Conservation (phyloP, 2,888 invertebrate species). For the Melanostoma mellinum region DNA sequence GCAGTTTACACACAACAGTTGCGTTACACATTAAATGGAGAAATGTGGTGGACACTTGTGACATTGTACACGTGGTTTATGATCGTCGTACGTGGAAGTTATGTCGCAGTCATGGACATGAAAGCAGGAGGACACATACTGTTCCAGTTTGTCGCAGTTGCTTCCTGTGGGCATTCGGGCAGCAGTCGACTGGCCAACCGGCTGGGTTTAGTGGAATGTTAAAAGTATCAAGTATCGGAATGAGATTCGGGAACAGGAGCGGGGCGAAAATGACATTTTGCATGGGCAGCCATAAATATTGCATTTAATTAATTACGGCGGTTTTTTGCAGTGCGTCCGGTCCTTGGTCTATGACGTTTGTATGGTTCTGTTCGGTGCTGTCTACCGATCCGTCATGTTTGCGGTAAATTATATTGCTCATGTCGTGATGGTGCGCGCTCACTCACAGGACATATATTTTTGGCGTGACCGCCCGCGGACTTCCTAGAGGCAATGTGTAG, state of each 20-base stretch:
- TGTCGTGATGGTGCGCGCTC: constrained; percentile 45
- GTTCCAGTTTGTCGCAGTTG: constrained; percentile 71
- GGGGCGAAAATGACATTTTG: constrained; percentile 69
- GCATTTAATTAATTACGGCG: constrained; percentile 72
- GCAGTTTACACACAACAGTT: constrained; percentile 56
- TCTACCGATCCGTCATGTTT: constrained; percentile 72
- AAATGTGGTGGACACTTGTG: constrained; percentile 68
- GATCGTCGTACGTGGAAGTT: constrained; percentile 70
- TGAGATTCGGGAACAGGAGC: constrained; percentile 21
- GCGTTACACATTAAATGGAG: constrained; percentile 58
- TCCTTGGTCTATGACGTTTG: constrained; percentile 31
- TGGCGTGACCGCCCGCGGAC: constrained; percentile 41
- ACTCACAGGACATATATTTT: constrained; percentile 59
- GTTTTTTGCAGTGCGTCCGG: constrained; percentile 69
- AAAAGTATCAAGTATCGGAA: constrained; percentile 6
- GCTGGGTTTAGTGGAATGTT: neutral
- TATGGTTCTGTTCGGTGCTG: constrained; percentile 38
- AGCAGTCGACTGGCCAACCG: neutral
- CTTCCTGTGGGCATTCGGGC: constrained; percentile 53
- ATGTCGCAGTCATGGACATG: constrained; percentile 67
- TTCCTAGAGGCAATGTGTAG: constrained; percentile 8
- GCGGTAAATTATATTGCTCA: constrained; percentile 69
- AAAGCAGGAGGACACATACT: constrained; percentile 57
- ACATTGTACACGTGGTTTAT: constrained; percentile 73
- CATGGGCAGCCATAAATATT: constrained; percentile 71